Evolutionary conservation across 2,797 vertebrate species (phyloP), one percentile per base, ranked within the genome.

Genomic region (Arctocebus calabarensis): DNA sequence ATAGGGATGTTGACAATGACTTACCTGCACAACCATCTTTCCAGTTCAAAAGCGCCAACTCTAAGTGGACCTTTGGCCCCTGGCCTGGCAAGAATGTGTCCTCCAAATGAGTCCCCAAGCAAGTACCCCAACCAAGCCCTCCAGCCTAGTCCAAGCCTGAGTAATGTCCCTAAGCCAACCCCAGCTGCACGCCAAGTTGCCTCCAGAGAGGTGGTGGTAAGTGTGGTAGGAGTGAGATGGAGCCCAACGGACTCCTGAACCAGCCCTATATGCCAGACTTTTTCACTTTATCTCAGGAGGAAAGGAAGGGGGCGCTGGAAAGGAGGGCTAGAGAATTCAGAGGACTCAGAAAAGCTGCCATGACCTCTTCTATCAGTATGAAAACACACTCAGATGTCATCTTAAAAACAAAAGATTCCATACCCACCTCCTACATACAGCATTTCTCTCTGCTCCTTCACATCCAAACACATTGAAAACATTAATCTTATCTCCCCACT

Each of bases 341-440:
- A 32, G 29, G 23, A 32, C 57, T 62, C n/a, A 32, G 83, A 7
- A 34, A 45, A 57, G 40, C 23, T 22, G 11, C 5, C 9, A 11
- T 2, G 0, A 3, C 48, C 77, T 19, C 20, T 22, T 43, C 52
- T 3, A 0, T 16, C 2, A n/a, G 7, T n/a, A 4, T 0, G 9
- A 32, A 68, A 27, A 45, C 32, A 37, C 1, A 19, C 0, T 22
- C 37, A 1, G 7, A 0, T 0, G 22, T 16, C 81, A 27, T 27
- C 16, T 14, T 52, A 25, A 81, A 25, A 40, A 34, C 25, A 23
- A 40, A 29, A 77, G 27, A 11, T 3, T 17, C 22, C 32, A 2
- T 0, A 9, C 2, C 34, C 10, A 25, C 61, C 77, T 45, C 45
- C n/a, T 4, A 7, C 66, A 16, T 5, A 3, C 52, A 45, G 7